These are phyloP conservation scores for Nomada lathburiana DNA, from an alignment of 2,888 invertebrate genomes.

Conservation along the genomic window DNA sequence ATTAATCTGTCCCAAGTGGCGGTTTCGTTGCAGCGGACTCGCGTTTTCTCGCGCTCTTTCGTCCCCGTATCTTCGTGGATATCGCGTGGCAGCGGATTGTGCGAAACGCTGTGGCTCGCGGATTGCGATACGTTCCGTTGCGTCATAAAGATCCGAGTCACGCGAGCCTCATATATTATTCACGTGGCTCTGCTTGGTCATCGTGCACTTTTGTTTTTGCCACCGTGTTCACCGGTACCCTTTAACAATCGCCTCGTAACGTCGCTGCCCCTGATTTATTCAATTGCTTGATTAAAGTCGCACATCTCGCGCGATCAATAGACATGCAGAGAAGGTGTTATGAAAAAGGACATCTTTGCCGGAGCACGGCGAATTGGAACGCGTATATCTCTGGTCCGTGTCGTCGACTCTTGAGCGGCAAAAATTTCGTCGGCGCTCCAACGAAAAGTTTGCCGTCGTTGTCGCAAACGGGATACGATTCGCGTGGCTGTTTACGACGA, in stretches of 20 bases:
- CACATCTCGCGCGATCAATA: conserved; percentile 2
- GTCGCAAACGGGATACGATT: not conserved
- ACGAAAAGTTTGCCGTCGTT: not conserved
- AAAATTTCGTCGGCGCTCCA: not conserved
- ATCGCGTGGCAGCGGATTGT: not conserved
- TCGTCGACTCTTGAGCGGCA: too few species aligned
- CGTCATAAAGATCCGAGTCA: conserved; percentile 65
- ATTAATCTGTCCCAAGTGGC: not conserved
- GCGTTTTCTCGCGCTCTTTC: not conserved
- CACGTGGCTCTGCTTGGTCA: conserved; percentile 44
- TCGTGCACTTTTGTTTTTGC: conserved; percentile 36
- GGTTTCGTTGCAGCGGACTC: not conserved
- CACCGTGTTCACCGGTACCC: not conserved
- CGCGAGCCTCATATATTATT: conserved; percentile 68
- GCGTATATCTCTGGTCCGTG: too few species aligned
- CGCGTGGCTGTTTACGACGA: conserved; percentile 2
- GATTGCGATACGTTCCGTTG: conserved; percentile 60
- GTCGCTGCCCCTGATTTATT: conserved; percentile 32
- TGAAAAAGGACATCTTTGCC: not conserved
- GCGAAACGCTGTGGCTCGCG: conserved; percentile 23
- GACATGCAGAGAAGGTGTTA: not conserved
- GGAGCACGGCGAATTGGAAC: too few species aligned
- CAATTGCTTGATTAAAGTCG: conserved; percentile 10
- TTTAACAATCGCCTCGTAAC: conserved; percentile 12
- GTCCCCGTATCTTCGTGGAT: not conserved